Conservation (phyloP, 2,888 invertebrate species). For the Arenicola marina region DNA sequence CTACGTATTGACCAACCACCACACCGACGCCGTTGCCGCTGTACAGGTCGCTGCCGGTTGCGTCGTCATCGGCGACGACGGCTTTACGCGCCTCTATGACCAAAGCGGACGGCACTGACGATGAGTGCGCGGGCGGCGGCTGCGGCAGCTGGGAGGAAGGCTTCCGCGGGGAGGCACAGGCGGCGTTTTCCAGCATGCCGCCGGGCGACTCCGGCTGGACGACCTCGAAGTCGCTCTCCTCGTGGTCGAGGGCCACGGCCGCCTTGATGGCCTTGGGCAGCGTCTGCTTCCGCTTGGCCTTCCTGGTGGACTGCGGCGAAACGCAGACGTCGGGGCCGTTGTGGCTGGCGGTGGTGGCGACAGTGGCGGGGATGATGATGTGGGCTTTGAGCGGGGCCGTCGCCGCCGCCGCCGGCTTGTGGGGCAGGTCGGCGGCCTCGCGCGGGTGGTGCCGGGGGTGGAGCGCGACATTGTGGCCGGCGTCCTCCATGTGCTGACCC, state of each 20-base stretch:
- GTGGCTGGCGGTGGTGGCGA: neutral
- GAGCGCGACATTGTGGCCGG: conserved; percentile 7
- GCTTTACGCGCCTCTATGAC: too few species aligned
- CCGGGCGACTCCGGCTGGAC: conserved; percentile 25
- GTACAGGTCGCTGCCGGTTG: neutral
- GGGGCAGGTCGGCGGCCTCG: neutral
- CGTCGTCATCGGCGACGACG: too few species aligned
- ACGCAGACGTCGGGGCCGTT: neutral
- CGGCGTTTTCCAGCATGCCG: neutral
- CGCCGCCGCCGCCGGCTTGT: too few species aligned
- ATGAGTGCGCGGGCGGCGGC: too few species aligned
- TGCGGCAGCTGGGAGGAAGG: neutral
- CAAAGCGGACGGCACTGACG: too few species aligned
- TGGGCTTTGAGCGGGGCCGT: neutral
- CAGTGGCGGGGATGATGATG: neutral
- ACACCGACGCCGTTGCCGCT: conserved; percentile 6
- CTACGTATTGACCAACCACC: conserved; percentile 15
- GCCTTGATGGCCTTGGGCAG: conserved; percentile 7
- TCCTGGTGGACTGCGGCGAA: too few species aligned
- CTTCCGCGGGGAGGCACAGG: neutral
- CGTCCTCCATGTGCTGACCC: conserved; percentile 10
- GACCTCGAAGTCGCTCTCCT: conserved; percentile 16
- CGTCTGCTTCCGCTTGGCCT: conserved; percentile 15
- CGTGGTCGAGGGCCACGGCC: neutral
- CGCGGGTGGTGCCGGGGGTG: neutral